A percentile compares a stretch with the other conserved stretches of the same genome.
Evolutionary conservation across 2,888 invertebrate genomes (phyloP).

Genomic region (Scelioninae gen. 1): DNA sequence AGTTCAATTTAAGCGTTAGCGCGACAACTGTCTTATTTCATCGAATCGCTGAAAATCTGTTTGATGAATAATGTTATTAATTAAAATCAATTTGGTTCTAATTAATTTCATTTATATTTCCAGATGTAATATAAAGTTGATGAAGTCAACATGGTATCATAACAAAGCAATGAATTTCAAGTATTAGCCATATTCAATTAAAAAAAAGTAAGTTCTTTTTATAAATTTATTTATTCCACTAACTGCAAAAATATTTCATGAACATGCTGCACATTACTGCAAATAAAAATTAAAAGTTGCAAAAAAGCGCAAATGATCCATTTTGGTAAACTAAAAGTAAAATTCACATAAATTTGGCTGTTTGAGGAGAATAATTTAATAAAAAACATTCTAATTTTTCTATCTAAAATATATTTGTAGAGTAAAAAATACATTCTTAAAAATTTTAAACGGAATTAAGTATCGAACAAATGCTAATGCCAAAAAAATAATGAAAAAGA

Average conservation of each 20-base stretch:
- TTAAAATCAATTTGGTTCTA: constrained; percentile 25
- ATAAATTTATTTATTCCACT: background rate
- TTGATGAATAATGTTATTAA: constrained; percentile 41
- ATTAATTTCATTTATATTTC: constrained; percentile 18
- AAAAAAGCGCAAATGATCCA: too few relatives aligned
- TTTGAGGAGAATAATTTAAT: too few relatives aligned
- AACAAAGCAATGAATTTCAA: background rate
- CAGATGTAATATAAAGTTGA: constrained; percentile 25
- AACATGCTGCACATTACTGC: background rate
- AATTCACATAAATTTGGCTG: too few relatives aligned
- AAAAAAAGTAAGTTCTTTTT: constrained; percentile 1
- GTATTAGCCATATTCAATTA: background rate
- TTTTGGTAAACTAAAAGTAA: too few relatives aligned
- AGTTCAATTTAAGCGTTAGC: background rate
- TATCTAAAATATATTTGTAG: too few relatives aligned
- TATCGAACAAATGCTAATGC: too few relatives aligned
- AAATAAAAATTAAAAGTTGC: background rate
- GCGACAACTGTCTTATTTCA: constrained; percentile 25
- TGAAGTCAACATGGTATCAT: constrained; percentile 2
- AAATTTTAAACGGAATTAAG: too few relatives aligned
- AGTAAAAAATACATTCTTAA: too few relatives aligned
- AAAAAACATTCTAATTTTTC: too few relatives aligned
- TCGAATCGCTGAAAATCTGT: constrained; percentile 38
- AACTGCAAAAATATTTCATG: background rate
- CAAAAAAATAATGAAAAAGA: background rate